Base-by-base conservation (phyloP, 2,888 invertebrate genomes). In the Antitype chi region DNA sequence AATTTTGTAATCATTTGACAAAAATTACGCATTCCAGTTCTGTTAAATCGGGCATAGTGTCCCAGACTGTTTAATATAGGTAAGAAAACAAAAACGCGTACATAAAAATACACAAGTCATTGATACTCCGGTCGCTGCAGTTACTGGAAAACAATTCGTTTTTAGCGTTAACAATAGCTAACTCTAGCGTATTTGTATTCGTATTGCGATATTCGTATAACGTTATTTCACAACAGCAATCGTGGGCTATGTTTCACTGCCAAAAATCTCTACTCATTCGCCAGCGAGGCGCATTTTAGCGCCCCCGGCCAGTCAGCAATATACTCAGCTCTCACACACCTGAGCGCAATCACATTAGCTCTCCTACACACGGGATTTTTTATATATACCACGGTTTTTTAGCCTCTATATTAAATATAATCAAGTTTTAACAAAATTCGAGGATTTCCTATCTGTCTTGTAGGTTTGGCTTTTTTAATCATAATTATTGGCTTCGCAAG, bases 331-430 rank as follows among this genome's bases (percentile, higher is more conserved):
- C 87, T 88, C 90, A 85, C 88, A 91, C 94, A 95, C 95, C 95
- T 95, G 95, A 87, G 94, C 94, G 91, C 95, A 94, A 95, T 95
- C 94, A 94, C 91, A 94, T 94, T 94, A 94, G 86, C 89, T 81
- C 71, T 86, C 73, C 87, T 87, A 82, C 79, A 81, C 73, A 82
- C 81, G 76, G 80, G 89, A 90, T 90, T 89, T 87, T 86, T 85
- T 87, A 80, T 67, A 81, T 52, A 77, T 71, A 59, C 47, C 55
- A 43, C 52, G 49, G 38, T 74, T 81, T 76, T 77, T 64, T 70
- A 53, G 49, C 23, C 55, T 68, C 57, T 28, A 64, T 74, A 78
- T 69, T 72, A 67, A 62, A 73, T 75, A 72, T 70, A 75, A 86
- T 73, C 63, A 25, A 72, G 67, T 72, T 72, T 63, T 47, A 28